Base-by-base conservation (phyloP, 2,113 vertebrate species). In the Megaptera novaeangliae region DNA sequence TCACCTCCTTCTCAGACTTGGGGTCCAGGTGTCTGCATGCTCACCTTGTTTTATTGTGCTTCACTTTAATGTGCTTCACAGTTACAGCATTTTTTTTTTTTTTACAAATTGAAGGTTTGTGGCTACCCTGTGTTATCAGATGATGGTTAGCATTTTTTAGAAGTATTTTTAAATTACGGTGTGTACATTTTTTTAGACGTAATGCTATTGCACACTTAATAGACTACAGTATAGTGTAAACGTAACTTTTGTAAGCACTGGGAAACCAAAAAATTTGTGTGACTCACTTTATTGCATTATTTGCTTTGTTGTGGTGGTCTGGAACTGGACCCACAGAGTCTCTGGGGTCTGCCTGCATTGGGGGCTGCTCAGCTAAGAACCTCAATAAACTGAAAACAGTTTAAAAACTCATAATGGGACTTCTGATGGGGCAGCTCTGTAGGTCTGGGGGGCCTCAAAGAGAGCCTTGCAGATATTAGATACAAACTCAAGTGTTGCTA, bases 351-450 rank as follows among this genome's bases (percentile, higher is more conserved):
- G 77, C 21, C 12, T n/a, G n/a, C n/a, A 52, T 21, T 57, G 21
- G 75, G 95, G 92, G 87, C 0, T 0, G 80, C 97, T 97, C 88
- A 95, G 94, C 72, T 69, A 96, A 97, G 91, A 97, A 81, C 89
- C 88, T 98, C 68, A 92, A 21, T 95, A 66, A 94, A 97, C 83
- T 95, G 64, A 93, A 95, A 98, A 93, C 34, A 72, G 25, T 74
- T 94, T 52, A 44, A 92, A 84, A 63, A 34, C 44, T 74, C 68
- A 57, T 27, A 15, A 41, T 63, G 36, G 93, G 66, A 57, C 25
- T 13, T 81, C 59, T 34, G 18, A 49, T 63, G 36, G 55, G 6
- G 3, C 18, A 78, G 15, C 21, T 13, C 49, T 61, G 0, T 29
- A 63, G 25, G 55, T 46, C 61, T 57, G n/a, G 23, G 82, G 23